Evolutionary conservation across 2,797 vertebrate genomes (phyloP), one percentile per base, ranked within the genome.

Genomic region (Chaetodon trifasciatus): DNA sequence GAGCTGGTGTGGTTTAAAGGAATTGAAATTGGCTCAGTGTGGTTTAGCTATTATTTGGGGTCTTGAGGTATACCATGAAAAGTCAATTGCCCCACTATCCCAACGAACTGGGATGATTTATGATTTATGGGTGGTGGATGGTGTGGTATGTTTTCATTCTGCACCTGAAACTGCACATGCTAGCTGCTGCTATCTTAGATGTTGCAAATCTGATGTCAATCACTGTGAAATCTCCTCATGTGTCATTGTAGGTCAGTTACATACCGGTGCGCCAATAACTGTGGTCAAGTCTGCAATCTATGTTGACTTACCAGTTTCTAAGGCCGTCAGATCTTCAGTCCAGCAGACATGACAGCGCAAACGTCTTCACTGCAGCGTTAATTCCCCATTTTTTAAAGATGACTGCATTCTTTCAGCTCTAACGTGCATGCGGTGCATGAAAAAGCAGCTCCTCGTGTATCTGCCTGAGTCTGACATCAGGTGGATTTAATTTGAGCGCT

Each of bases 401-500:
- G 32, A 35, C 13, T 65, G 32, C 40, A 42, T 32, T 42, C 24
- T 1, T 39, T 6, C n/a, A 73, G 63, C 47, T 61, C 0, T 28
- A 17, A 50, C 23, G 21, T 50, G 28, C 4, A 42, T 7, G 19
- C 53, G 35, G 24, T 5, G 7, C 15, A n/a, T 61, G 19, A 32
- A 6, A 35, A 32, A 28, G 13, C 3, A 13, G 11, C 55, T 19
- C 5, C 21, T n/a, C 49, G 35, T 63, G 39, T 15, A 8, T 32
- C 4, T 63, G 75, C 42, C 44, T 49, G 24, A 35, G 7, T 52
- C 12, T 23, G 63, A 24, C 75, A 50, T 52, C 35, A 23, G 42
- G 11, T n/a, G 46, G 46, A 71, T 78, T 65, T n/a, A 69, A 65
- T 64, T 23, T 56, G 35, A 62, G 55, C 40, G 0, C n/a, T 66